Evolutionary conservation across 2,113 vertebrate genomes (phyloP), one percentile per base, ranked within the genome.

Genomic region (Saccopteryx bilineata): DNA sequence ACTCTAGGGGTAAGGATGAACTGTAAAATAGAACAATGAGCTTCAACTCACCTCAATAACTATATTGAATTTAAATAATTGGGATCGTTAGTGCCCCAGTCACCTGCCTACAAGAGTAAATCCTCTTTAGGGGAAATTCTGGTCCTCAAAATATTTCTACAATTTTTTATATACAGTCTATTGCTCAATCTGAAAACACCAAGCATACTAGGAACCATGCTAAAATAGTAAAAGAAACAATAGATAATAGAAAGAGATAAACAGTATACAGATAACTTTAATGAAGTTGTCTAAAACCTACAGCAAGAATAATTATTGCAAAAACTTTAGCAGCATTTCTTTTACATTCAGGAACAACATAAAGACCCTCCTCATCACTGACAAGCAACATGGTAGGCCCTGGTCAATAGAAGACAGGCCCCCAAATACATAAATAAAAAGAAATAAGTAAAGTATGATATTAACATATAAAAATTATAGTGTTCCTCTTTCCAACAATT

Each of bases 221-320:
- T 61, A 23, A 85, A 78, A 46, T 46, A 93, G 31, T 33, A 87
- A 72, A 28, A 54, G 60, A 81, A 86, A 46, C 23, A 72, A 54
- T 61, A 94, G 63, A 10, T 61, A 71, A 94, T 6, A 90, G 54
- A 69, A 74, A 82, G 54, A 90, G 24, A 79, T 13, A 68, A 10
- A 80, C 26, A 39, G 5, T 26, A 85, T 54, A 84, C 24, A 79
- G 39, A 60, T 24, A 52, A 58, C 12, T 97, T 83, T 72, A 2
- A 71, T 79, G n/a, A 86, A 75, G 26, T 81, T 61, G 61, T 69
- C 24, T 90, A 86, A 95, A 92, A n/a, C 10, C 31, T 82, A 72
- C 19, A 75, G 58, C 24, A 91, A 88, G 39, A 79, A 79, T 78
- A 65, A 63, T n/a, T 50, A 31, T 79, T 18, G 15, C 23, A 12